Conservation (phyloP, 1,140 invertebrate genomes). For the Carcinoscorpius rotundicauda region DNA sequence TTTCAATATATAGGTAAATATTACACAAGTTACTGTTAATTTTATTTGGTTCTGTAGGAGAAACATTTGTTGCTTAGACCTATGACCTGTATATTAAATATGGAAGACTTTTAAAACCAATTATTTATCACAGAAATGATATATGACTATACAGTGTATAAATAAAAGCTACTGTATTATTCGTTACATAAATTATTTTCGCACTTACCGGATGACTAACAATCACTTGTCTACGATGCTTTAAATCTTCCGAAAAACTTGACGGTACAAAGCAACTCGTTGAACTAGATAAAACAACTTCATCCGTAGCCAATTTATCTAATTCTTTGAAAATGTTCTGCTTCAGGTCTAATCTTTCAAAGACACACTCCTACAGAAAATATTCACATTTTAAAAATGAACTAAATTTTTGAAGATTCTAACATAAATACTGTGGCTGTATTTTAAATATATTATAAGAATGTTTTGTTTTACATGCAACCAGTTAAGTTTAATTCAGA, state of each 20-base stretch:
- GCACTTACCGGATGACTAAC: slow-evolving; percentile 72
- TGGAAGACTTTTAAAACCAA: too few species aligned
- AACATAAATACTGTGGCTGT: background rate
- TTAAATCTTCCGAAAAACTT: slow-evolving; percentile 58
- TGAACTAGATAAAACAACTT: slow-evolving; percentile 59
- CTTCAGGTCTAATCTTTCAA: slow-evolving; percentile 76
- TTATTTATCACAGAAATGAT: too few species aligned
- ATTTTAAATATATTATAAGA: background rate
- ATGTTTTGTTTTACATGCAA: background rate
- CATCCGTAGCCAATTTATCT: slow-evolving; percentile 52
- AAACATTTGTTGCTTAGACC: too few species aligned
- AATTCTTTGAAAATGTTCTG: slow-evolving; percentile 60
- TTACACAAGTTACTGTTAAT: too few species aligned
- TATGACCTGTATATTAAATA: too few species aligned
- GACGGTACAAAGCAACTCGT: slow-evolving; percentile 83
- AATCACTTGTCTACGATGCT: slow-evolving; percentile 57
- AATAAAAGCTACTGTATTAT: too few species aligned
- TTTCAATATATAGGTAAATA: too few species aligned
- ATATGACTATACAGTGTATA: too few species aligned
- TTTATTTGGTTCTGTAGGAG: too few species aligned
- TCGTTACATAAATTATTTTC: too few species aligned
- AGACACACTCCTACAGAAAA: slow-evolving; percentile 81
- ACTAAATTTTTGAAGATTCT: slow-evolving; percentile 5
- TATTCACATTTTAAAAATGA: slow-evolving; percentile 21
- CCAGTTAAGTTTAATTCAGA: background rate